Percentiles rank a stretch among this genome's conserved stretches.
These are phyloP conservation scores for Gastrophysa polygoni DNA, from an alignment of 2,888 invertebrate genomes.

Conservation along the genomic window DNA sequence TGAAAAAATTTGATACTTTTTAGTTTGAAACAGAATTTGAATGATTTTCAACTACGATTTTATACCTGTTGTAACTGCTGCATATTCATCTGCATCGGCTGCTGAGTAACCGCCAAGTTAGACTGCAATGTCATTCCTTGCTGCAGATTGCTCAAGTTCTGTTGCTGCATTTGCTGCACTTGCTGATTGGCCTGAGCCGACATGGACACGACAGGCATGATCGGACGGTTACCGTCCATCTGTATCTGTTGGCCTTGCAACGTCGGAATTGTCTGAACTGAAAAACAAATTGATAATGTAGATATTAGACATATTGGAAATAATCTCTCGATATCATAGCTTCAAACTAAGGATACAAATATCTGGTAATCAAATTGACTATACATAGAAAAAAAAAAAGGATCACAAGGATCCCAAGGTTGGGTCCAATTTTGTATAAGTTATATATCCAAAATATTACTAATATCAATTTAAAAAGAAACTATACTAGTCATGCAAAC, in stretches of 20 bases:
- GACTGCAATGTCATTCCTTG: conserved; percentile 64
- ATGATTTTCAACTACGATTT: background rate
- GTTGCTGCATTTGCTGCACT: conserved; percentile 64
- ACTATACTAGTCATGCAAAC: too few species aligned
- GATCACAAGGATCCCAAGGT: too few species aligned
- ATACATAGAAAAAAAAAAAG: too few species aligned
- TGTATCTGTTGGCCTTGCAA: conserved; percentile 60
- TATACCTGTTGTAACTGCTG: conserved; percentile 66
- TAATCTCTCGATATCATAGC: background rate
- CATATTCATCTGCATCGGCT: conserved; percentile 59
- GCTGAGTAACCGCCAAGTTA: conserved; percentile 57
- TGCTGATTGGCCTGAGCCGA: conserved; percentile 60
- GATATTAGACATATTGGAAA: background rate
- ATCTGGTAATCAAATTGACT: too few species aligned
- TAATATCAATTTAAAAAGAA: too few species aligned
- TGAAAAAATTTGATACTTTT: too few species aligned
- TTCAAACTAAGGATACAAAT: too few species aligned
- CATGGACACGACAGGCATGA: conserved; percentile 73
- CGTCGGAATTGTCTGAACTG: conserved; percentile 65
- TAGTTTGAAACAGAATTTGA: too few species aligned
- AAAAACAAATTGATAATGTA: conserved; percentile 7
- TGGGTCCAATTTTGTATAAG: too few species aligned
- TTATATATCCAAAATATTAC: too few species aligned
- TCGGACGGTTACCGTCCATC: conserved; percentile 61
- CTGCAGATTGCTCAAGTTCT: conserved; percentile 60